Conservation (phyloP, 2,113 vertebrate genomes). For the Gopherus flavomarginatus region DNA sequence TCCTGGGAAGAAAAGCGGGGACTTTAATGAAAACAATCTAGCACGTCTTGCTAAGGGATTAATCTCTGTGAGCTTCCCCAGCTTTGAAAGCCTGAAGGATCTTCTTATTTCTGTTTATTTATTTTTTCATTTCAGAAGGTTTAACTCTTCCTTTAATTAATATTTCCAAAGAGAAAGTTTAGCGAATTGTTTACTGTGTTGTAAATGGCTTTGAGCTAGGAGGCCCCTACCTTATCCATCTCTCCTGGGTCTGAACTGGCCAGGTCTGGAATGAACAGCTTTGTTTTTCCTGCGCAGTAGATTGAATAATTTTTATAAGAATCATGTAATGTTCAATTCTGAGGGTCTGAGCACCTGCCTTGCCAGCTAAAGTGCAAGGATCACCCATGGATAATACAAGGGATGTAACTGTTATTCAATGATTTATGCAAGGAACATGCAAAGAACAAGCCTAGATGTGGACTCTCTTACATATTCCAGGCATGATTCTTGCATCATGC, state of each 20-base stretch:
- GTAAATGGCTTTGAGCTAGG: neutral
- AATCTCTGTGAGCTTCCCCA: neutral
- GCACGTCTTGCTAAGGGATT: neutral
- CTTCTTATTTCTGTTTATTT: neutral
- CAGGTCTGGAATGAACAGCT: neutral
- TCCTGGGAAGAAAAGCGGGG: neutral
- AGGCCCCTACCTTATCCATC: neutral
- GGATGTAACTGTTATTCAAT: neutral
- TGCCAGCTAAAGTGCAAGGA: neutral
- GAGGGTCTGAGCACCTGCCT: neutral
- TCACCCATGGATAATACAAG: neutral
- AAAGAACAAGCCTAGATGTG: neutral
- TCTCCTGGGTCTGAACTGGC: neutral
- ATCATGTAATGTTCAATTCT: neutral
- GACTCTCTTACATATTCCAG: neutral
- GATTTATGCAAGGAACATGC: neutral
- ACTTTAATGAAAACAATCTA: neutral
- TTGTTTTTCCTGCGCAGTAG: neutral
- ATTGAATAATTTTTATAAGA: neutral
- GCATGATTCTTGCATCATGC: neutral
- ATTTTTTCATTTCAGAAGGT: neutral
- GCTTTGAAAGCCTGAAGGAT: accelerated
- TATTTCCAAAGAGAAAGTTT: neutral
- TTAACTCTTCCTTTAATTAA: neutral
- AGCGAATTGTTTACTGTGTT: neutral